Base-by-base conservation (phyloP, 2,113 vertebrate species). In the Echinops telfairi region DNA sequence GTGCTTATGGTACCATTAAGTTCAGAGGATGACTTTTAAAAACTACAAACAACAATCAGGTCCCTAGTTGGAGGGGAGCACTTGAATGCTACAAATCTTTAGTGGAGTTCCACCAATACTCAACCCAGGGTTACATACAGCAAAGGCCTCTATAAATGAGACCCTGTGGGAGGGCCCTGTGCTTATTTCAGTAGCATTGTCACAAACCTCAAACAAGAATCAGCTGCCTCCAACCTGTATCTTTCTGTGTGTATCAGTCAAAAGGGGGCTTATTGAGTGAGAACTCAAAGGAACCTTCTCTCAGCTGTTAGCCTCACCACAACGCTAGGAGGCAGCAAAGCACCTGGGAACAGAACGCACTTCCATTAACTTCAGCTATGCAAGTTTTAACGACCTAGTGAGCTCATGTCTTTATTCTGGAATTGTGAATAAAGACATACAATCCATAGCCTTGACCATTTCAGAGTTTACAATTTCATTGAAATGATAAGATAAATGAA, bases 311-410 rank as follows among this genome's bases (percentile, higher is more conserved):
- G 36, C 89, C 88, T 36, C 15, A 5, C 88, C 79, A 70, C 79
- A 92, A 83, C 93, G 0, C 96, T 96, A 95, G 95, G 93, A 95
- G 95, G 94, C 97, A 97, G 96, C 95, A 97, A 80, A 97, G 83
- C 14, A 96, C 88, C 95, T 96, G 79, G 60, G 88, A 96, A 96
- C 77, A 43, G 71, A 91, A 88, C n/a, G 75, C 3, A 1, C 58
- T 80, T 77, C 83, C 43, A n/a, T 92, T 78, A 64, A 40, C 57
- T 36, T 82, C 10, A 88, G 78, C 20, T 95, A 78, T 64, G 75
- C 33, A 86, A 85, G 33, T 68, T 60, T 75, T 96, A 89, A 77
- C 36, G 83, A 60, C 31, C 17, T 81, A 58, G 33, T 66, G 60
- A 94, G 17, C 14, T 17, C 0, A 0, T 23, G 22, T 40, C 33